Conservation (phyloP, 2,888 invertebrate genomes). For the Coleophora flavipennella region DNA sequence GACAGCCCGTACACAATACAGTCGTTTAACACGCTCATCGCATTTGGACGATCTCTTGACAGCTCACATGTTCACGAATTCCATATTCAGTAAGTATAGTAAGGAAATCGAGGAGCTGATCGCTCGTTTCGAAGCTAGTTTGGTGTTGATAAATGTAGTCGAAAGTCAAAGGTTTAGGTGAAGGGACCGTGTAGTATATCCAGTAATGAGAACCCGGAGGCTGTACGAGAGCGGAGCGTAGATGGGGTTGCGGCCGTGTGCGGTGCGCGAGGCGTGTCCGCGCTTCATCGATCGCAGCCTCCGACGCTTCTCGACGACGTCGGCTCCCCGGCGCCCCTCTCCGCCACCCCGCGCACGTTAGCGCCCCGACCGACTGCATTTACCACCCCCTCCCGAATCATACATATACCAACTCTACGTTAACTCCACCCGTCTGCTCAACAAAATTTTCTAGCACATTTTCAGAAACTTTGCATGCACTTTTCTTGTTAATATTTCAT, state of each 20-base stretch:
- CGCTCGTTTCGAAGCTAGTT: not conserved
- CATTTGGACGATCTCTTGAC: conserved; percentile 57
- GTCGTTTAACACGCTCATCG: conserved; percentile 68
- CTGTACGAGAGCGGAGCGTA: conserved; percentile 28
- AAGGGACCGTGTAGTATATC: not conserved
- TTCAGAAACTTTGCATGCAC: conserved; percentile 23
- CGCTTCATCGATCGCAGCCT: conserved; percentile 72
- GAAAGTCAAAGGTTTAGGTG: not conserved
- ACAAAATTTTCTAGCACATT: conserved; percentile 30
- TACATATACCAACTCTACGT: conserved; percentile 46
- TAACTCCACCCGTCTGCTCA: conserved; percentile 31
- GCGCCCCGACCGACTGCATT: conserved; percentile 70
- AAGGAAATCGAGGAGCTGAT: conserved; percentile 14
- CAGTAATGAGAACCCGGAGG: not conserved
- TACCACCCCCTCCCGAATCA: conserved; percentile 54
- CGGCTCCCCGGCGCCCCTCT: conserved; percentile 37
- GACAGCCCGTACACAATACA: conserved; percentile 60
- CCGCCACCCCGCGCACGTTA: conserved; percentile 51
- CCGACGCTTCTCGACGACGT: conserved; percentile 69
- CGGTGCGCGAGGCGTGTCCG: conserved; percentile 68
- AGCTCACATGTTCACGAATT: conserved; percentile 43
- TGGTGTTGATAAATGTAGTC: conserved; percentile 2
- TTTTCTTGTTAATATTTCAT: conserved; percentile 25
- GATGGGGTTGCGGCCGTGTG: conserved; percentile 37
- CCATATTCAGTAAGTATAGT: conserved; percentile 19